Percentiles rank a stretch among this genome's conserved stretches.
Evolutionary conservation across 2,113 vertebrate species (phyloP).

Genomic region (Ranitomeya imitator): DNA sequence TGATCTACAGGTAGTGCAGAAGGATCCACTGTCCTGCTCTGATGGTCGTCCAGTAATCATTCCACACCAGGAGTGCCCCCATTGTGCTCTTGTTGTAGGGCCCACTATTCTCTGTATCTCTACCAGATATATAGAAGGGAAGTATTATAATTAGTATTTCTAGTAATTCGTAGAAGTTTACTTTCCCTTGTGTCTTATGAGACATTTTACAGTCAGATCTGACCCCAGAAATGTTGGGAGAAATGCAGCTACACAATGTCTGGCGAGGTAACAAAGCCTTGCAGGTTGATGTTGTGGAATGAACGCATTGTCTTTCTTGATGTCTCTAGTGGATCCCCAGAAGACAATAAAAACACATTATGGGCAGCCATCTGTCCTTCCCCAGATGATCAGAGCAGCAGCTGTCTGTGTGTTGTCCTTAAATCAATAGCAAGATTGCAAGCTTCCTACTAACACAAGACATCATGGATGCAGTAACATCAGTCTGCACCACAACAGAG

Average conservation of each 20-base stretch:
- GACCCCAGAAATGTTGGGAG: background rate
- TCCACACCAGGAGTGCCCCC: background rate
- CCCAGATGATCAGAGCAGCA: constrained; percentile 59
- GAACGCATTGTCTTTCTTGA: constrained; percentile 3
- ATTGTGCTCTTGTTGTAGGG: background rate
- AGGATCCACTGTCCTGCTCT: background rate
- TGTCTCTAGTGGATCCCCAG: constrained; percentile 27
- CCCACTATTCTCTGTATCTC: background rate
- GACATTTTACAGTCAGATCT: background rate
- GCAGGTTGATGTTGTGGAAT: constrained; percentile 44
- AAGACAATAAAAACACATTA: constrained; percentile 37
- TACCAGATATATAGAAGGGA: background rate
- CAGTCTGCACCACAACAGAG: background rate
- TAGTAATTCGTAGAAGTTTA: background rate
- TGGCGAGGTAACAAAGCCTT: background rate
- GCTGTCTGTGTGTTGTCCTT: constrained; percentile 56
- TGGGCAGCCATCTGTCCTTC: constrained; percentile 66
- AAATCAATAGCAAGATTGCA: constrained; percentile 22
- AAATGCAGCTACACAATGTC: background rate
- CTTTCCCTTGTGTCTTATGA: background rate
- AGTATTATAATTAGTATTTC: background rate
- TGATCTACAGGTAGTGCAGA: background rate
- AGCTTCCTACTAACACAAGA: background rate
- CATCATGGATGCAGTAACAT: background rate
- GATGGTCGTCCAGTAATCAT: too few relatives aligned